Evolutionary conservation across 2,888 invertebrate genomes (phyloP).

Genomic region (Micoletzkya japonica): DNA sequence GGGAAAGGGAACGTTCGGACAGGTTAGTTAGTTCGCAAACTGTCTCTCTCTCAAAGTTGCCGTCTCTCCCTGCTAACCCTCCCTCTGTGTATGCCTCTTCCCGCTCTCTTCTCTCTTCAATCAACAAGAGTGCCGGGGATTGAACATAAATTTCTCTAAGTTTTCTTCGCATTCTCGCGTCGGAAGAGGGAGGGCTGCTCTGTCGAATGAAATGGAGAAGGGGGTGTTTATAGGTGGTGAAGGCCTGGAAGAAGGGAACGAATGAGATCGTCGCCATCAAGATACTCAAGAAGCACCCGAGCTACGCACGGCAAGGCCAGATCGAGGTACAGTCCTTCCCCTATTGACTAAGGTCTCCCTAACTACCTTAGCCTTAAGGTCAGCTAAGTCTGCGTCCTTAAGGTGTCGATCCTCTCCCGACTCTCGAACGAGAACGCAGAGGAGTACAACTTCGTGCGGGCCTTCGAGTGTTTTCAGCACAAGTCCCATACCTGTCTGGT

Average conservation of each 20-base stretch:
- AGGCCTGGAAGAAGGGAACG: slow-evolving; percentile 99
- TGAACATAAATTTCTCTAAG: too few species aligned
- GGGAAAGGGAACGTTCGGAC: slow-evolving; percentile 97
- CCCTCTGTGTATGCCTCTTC: too few species aligned
- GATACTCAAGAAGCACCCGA: slow-evolving; percentile 99
- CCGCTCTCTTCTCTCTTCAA: too few species aligned
- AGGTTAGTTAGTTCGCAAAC: slow-evolving; percentile 61
- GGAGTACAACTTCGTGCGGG: slow-evolving; percentile 99
- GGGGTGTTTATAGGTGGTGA: slow-evolving; percentile 84
- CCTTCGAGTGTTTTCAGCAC: slow-evolving; percentile 97
- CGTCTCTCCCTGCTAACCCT: too few species aligned
- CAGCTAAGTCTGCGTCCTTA: not conserved
- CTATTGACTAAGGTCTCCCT: too few species aligned
- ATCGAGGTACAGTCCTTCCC: slow-evolving; percentile 78
- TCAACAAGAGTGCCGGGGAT: too few species aligned
- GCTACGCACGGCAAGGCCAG: slow-evolving; percentile 99
- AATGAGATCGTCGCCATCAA: slow-evolving; percentile 99
- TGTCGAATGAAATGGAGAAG: too few species aligned
- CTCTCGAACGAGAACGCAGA: slow-evolving; percentile 91
- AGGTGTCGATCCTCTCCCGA: slow-evolving; percentile 65
- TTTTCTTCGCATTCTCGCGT: too few species aligned
- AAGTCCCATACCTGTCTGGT: slow-evolving; percentile 97
- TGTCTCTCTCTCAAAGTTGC: too few species aligned
- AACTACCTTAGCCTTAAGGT: too few species aligned
- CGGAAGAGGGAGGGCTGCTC: too few species aligned